phyloP scores from a whole-genome alignment of 2,888 invertebrate genomes.

The Eilema griseolum region DNA sequence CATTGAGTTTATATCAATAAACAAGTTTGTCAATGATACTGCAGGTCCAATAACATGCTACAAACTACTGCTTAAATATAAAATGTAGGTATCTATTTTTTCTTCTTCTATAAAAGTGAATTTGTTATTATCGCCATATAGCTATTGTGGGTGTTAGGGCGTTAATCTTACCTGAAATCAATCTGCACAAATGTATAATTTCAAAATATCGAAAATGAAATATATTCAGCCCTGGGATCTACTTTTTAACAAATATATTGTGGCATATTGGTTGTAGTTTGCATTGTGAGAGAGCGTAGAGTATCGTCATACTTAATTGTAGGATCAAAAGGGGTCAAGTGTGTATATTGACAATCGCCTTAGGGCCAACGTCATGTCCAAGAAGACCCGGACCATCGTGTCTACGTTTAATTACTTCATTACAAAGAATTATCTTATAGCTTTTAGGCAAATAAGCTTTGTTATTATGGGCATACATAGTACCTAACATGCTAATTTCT shows the following conservation, averaged over 20 bases:
- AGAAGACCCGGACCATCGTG: conserved; percentile 54
- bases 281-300: conserved; percentile 57
- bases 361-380: conserved; percentile 82
- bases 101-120: background rate
- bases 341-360: conserved; percentile 85
- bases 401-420: conserved; percentile 45
- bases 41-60: background rate
- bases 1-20: no score
- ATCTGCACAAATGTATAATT: background rate
- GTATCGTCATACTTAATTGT: conserved; percentile 84
- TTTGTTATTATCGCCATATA: background rate
- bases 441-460: conserved; percentile 15
- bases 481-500: conserved; percentile 15
- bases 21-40: background rate
- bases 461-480: background rate
- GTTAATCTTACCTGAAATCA: no score
- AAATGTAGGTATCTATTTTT: background rate
- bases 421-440: conserved; percentile 45
- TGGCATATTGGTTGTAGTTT: conserved; percentile 36
- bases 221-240: background rate
- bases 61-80: no score
- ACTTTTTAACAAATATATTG: conserved; percentile 27
- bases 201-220: background rate
- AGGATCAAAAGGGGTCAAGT: conserved; percentile 87
- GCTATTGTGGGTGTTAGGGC: no score